Evolutionary conservation across 2,888 invertebrate species (phyloP).

Genomic region (Camponotus fellah): DNA sequence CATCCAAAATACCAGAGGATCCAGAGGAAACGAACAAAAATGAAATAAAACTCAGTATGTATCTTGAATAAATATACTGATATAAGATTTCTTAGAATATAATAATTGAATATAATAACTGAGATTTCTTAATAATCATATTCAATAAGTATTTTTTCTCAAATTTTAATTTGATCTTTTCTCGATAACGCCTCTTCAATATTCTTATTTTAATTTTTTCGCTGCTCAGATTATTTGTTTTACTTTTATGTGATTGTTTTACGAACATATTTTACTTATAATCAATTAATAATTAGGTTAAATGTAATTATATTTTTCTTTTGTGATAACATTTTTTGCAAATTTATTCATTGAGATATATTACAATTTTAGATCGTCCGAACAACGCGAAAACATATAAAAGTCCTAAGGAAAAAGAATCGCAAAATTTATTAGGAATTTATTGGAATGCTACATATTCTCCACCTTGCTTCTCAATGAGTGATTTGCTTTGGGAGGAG

Average conservation of each 20-base stretch:
- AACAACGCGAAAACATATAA: neutral
- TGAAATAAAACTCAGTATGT: constrained; percentile 15
- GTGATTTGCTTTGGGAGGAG: neutral
- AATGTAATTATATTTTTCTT: neutral
- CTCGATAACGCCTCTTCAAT: neutral
- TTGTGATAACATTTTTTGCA: neutral
- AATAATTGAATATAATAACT: neutral
- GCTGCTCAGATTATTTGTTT: neutral
- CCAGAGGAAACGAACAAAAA: neutral
- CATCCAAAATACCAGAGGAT: neutral
- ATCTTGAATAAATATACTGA: neutral
- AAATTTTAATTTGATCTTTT: neutral
- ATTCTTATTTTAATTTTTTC: neutral
- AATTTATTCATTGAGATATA: neutral
- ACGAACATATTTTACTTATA: neutral
- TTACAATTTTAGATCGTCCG: neutral
- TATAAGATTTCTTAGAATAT: neutral
- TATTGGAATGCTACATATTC: neutral
- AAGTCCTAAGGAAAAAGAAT: neutral
- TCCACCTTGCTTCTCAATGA: neutral
- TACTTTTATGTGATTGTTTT: neutral
- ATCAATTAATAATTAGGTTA: too few species aligned
- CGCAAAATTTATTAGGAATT: neutral
- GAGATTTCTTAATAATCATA: neutral
- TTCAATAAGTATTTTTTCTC: neutral